A percentile compares a stretch with the other conserved stretches of the same genome.
Evolutionary conservation across 2,888 invertebrate genomes (phyloP).

Genomic region (Itoplectis maculator): DNA sequence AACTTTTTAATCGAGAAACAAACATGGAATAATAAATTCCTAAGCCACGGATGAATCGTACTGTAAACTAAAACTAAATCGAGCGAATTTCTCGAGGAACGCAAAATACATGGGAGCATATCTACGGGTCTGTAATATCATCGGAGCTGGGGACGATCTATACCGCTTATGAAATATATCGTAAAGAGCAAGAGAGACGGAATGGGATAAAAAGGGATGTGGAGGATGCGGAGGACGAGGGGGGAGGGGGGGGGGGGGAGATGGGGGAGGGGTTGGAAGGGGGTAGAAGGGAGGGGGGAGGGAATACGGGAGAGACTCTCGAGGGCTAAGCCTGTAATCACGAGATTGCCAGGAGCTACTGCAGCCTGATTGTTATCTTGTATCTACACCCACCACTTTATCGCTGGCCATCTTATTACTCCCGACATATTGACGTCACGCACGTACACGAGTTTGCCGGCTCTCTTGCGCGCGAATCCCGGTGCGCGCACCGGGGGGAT

Average conservation of each 20-base stretch:
- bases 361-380: slow-evolving; percentile 84
- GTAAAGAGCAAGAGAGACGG: slow-evolving; percentile 68
- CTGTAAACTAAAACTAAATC: neutral
- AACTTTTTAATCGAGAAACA: too few species aligned
- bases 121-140: slow-evolving; percentile 10
- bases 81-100: neutral
- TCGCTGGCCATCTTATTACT: slow-evolving; percentile 84
- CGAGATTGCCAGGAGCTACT: slow-evolving; percentile 84
- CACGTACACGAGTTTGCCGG: slow-evolving; percentile 78
- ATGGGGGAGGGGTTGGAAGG: slow-evolving; percentile 4
- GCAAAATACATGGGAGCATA: neutral
- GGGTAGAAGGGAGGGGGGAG: slow-evolving; percentile 39
- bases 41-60: too few species aligned
- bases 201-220: slow-evolving; percentile 55
- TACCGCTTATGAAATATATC: slow-evolving; percentile 77
- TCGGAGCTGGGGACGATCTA: slow-evolving; percentile 54
- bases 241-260: slow-evolving; percentile 51
- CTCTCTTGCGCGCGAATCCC: slow-evolving; percentile 60
- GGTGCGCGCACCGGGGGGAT: slow-evolving; percentile 50
- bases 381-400: slow-evolving; percentile 84
- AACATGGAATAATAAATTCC: too few species aligned
- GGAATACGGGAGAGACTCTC: slow-evolving; percentile 63
- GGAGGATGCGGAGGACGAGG: slow-evolving; percentile 15
- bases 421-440: slow-evolving; percentile 84
- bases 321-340: slow-evolving; percentile 83